These are phyloP conservation scores for Epizoanthus scotinus DNA, from an alignment of 92 coral and sea anemone species.

Conservation along the genomic window DNA sequence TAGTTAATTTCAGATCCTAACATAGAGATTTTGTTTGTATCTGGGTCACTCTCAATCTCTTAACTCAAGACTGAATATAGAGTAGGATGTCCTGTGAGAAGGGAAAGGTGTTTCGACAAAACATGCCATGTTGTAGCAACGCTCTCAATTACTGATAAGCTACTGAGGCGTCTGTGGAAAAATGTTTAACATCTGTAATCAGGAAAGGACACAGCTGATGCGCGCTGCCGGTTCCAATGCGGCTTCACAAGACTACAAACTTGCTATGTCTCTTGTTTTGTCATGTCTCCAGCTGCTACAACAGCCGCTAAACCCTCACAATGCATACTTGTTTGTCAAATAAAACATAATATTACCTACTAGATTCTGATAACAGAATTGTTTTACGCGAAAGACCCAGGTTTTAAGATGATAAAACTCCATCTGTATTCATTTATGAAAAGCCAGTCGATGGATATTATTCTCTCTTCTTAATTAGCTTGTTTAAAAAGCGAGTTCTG, in stretches of 20 bases:
- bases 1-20: not conserved
- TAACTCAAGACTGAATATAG: not conserved
- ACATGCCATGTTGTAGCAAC: no score
- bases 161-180: no score
- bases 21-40: not conserved
- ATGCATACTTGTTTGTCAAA: constrained; percentile 8
- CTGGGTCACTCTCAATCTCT: not conserved
- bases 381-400: no score
- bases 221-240: not conserved
- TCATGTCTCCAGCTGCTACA: constrained; percentile 11
- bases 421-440: not conserved
- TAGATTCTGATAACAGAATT: no score
- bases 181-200: no score
- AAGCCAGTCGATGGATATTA: not conserved
- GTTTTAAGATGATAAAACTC: no score
- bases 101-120: no score
- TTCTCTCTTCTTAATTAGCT: not conserved
- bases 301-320: not conserved
- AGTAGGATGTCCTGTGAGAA: no score
- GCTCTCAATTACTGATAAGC: no score
- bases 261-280: not conserved
- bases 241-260: not conserved
- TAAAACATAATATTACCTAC: not conserved
- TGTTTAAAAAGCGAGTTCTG: not conserved
- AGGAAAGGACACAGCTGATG: no score